Evolutionary conservation across 2,797 vertebrate genomes (phyloP), one percentile per base, ranked within the genome.

Genomic region (Champsocephalus esox): DNA sequence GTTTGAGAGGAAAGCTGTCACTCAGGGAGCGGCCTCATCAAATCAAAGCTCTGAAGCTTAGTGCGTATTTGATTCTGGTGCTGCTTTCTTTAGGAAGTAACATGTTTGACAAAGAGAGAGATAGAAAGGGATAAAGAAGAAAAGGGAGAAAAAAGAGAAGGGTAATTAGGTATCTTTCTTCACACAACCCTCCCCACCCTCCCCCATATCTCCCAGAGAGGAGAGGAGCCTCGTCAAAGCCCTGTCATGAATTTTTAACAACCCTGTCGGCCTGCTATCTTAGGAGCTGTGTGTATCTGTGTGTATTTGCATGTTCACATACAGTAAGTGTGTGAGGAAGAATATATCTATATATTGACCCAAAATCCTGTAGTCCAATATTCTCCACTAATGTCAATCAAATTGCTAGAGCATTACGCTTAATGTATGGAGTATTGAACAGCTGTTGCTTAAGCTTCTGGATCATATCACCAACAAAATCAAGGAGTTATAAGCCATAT

Each of bases 161-260:
- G 72, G 79, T 88, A 93, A 89, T 90, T 90, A 91, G 86, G 77
- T 84, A 74, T 79, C 75, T 77, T 86, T 87, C 70, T 83, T 73
- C 55, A 58, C 70, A 79, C 45, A 71, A 63, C 46, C 61, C 45
- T 72, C 49, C 49, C 55, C 54, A 24, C 58, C 73, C 81, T 72
- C 78, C 82, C 58, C 80, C 83, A 80, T 71, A 70, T 87, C 81
- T 82, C 88, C 90, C 88, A 84, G 78, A 85, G 85, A 87, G 83
- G 70, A 89, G 80, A 89, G 75, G 77, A 92, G 90, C 76, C 87
- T 86, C 71, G 87, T 90, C 91, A 90, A 93, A 92, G 90, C 88
- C 80, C 85, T 85, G 89, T 87, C 91, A 91, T 92, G 91, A 93
- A 93, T 93, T 92, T 92, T 93, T 91, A 92, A 92, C 87, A 89